A percentile compares a stretch with the other conserved stretches of the same genome.
phyloP scores from a whole-genome alignment of 2,797 vertebrate genomes.

The Chaetodon trifasciatus region DNA sequence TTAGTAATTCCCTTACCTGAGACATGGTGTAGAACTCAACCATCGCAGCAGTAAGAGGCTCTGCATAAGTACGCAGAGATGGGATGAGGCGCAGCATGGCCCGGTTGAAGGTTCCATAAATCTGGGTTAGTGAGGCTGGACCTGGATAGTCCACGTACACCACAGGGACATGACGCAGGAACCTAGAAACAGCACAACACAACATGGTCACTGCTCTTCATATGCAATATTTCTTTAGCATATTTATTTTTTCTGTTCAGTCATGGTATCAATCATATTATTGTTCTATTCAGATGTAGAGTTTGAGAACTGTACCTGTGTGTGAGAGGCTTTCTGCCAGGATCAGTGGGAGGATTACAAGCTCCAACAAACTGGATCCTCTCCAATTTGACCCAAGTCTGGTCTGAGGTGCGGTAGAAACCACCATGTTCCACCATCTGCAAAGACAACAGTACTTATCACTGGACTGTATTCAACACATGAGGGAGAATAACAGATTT shows the following conservation, averaged over 20 bases:
- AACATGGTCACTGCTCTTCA: neutral
- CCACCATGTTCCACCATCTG: constrained; percentile 99
- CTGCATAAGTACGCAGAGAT: constrained; percentile 94
- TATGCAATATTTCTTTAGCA: neutral
- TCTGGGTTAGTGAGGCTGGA: constrained; percentile 98
- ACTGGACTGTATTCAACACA: neutral
- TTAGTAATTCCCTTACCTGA: constrained; percentile 86
- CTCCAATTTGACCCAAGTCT: constrained; percentile 99
- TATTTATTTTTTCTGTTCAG: neutral
- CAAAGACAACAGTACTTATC: neutral
- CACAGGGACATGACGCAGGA: constrained; percentile 97
- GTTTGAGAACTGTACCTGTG: constrained; percentile 87
- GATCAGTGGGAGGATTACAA: constrained; percentile 98
- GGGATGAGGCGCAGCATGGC: constrained; percentile 98
- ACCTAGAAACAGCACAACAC: constrained; percentile 80
- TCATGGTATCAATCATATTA: neutral
- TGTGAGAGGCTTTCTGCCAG: constrained; percentile 97
- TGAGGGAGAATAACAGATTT: neutral
- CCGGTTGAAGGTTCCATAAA: constrained; percentile 98
- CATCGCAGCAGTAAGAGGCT: constrained; percentile 98
- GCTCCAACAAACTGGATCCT: constrained; percentile 99
- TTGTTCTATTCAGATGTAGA: neutral
- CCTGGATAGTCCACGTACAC: constrained; percentile 99
- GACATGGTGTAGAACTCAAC: constrained; percentile 99
- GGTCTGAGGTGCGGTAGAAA: constrained; percentile 98